phyloP scores from a whole-genome alignment of 2,797 vertebrate genomes.

The Coreius guichenoti region DNA sequence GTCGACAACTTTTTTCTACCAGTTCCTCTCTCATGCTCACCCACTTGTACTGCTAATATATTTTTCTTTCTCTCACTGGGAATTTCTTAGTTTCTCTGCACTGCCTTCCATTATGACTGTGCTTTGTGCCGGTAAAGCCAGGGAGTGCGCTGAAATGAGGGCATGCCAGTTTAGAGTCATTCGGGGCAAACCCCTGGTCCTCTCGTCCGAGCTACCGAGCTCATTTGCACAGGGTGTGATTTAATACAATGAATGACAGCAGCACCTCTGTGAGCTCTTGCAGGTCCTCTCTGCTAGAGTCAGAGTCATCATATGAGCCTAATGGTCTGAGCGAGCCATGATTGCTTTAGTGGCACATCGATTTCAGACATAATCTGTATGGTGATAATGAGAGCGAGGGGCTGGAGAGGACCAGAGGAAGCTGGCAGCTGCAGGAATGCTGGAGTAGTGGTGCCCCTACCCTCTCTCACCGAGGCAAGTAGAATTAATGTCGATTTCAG shows the following conservation, averaged over 20 bases:
- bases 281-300: constrained; percentile 28
- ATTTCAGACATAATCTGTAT: constrained; percentile 52
- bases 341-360: constrained; percentile 56
- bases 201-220: neutral
- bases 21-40: constrained; percentile 8
- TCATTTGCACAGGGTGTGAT: constrained; percentile 24
- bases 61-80: constrained; percentile 1
- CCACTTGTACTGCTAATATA: neutral
- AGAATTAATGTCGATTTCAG: constrained; percentile 54
- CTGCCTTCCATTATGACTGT: neutral
- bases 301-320: constrained; percentile 47
- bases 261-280: constrained; percentile 5
- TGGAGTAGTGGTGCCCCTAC: constrained; percentile 31
- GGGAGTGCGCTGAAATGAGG: neutral
- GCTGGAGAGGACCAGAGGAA: constrained; percentile 25
- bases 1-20: constrained; percentile 30
- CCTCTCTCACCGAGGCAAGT: constrained; percentile 38
- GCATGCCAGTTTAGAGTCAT: constrained; percentile 22
- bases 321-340: constrained; percentile 50
- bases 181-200: constrained; percentile 7
- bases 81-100: neutral
- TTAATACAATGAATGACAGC: constrained; percentile 6
- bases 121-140: neutral
- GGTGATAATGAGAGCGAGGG: constrained; percentile 42
- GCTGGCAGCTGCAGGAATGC: constrained; percentile 38